These are phyloP conservation scores for Chrysopilus asiliformis DNA, from an alignment of 2,888 invertebrate species.

Conservation along the genomic window DNA sequence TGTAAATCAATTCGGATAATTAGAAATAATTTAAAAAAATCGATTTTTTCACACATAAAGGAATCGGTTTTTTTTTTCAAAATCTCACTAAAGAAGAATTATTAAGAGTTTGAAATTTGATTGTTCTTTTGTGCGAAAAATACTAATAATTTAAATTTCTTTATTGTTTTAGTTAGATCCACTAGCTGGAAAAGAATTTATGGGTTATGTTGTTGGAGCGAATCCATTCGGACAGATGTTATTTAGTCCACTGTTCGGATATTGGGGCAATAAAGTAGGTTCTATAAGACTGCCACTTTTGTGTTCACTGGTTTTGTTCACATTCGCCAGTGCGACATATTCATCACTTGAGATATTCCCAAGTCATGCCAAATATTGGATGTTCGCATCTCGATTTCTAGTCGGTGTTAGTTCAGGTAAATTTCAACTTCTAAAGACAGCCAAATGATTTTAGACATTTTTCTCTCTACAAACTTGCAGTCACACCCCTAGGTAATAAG, in stretches of 20 bases:
- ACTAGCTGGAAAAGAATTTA: conserved; percentile 63
- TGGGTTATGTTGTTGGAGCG: conserved; percentile 73
- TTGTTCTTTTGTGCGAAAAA: background rate
- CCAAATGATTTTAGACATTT: background rate
- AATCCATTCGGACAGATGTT: conserved; percentile 80
- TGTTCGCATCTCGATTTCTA: conserved; percentile 62
- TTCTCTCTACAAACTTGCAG: no score
- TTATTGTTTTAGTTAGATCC: conserved; percentile 68
- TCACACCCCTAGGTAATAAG: no score
- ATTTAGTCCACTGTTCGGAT: conserved; percentile 70
- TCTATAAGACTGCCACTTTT: conserved; percentile 59
- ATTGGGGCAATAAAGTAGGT: conserved; percentile 68
- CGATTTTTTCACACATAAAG: conserved; percentile 1
- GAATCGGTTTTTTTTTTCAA: background rate
- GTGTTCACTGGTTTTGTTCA: conserved; percentile 55
- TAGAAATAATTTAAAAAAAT: no score
- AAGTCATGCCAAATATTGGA: conserved; percentile 51
- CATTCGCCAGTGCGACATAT: conserved; percentile 57
- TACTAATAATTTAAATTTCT: background rate
- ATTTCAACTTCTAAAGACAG: conserved; percentile 8
- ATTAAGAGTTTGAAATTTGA: background rate
- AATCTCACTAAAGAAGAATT: background rate
- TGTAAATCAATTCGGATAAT: no score
- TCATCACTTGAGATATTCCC: conserved; percentile 59
- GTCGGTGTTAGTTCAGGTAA: conserved; percentile 73